A percentile compares a stretch with the other conserved stretches of the same genome.
These are phyloP conservation scores for Brachyptera risi DNA, from an alignment of 2,888 invertebrate species.

Conservation along the genomic window DNA sequence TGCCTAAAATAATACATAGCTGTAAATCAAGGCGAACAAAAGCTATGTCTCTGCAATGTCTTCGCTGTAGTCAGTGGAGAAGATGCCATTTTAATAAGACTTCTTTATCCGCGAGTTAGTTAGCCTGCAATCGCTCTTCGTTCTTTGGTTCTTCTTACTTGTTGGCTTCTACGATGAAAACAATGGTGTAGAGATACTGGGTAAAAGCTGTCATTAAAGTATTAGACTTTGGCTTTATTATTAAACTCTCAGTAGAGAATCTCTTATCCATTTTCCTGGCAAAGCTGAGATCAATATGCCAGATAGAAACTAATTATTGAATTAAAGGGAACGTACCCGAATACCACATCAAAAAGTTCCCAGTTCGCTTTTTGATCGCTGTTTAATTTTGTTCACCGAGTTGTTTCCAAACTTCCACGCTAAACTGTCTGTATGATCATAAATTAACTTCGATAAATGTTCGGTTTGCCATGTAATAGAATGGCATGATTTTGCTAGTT, in stretches of 20 bases:
- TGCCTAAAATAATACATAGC: constrained; percentile 5
- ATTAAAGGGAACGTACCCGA: neutral
- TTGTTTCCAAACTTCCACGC: neutral
- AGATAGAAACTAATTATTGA: constrained; percentile 21
- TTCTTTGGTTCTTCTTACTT: neutral
- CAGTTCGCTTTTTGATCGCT: neutral
- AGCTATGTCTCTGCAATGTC: neutral
- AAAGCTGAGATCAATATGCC: neutral
- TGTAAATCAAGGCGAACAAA: constrained; percentile 13
- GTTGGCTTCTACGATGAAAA: constrained; percentile 9
- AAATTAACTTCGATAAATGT: neutral
- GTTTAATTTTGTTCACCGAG: neutral
- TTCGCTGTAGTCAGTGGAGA: neutral
- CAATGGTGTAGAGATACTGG: neutral
- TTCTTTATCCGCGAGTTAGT: neutral
- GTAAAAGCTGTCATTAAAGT: constrained; percentile 18
- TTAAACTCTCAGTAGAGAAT: constrained; percentile 6
- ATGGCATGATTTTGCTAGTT: neutral
- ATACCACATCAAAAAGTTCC: neutral
- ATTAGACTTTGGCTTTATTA: too few species aligned
- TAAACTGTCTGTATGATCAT: neutral
- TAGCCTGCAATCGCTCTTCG: neutral
- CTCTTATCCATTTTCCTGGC: too few species aligned
- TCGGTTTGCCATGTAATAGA: too few species aligned
- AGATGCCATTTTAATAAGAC: neutral